phyloP scores from a whole-genome alignment of 64 coral and sea anemone species.

The Anthopleura sola region DNA sequence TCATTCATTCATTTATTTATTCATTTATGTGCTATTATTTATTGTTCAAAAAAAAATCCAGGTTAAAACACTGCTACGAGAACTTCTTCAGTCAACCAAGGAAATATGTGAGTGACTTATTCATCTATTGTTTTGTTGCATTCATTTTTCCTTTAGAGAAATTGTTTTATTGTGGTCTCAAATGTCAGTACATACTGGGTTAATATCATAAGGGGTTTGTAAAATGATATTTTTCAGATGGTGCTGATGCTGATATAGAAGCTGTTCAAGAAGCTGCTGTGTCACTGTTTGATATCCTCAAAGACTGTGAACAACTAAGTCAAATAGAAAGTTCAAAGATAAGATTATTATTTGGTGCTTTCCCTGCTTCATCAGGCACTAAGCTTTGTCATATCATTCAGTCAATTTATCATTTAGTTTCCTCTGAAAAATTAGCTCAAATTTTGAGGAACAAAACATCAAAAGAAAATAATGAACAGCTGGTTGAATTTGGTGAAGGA shows the following conservation, averaged over 20 bases:
- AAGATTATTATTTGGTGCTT: constrained; percentile 67
- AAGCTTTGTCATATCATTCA: constrained; percentile 75
- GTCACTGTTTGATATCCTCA: constrained; percentile 77
- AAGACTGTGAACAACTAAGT: constrained; percentile 48
- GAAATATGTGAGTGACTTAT: constrained; percentile 40
- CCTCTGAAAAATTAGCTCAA: constrained; percentile 54
- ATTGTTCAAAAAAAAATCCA: not conserved
- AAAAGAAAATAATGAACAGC: constrained; percentile 14
- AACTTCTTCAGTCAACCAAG: constrained; percentile 39
- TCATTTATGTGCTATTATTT: not conserved
- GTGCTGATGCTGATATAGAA: constrained; percentile 67
- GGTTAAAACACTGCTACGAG: constrained; percentile 38
- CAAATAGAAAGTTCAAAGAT: constrained; percentile 53
- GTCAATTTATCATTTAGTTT: constrained; percentile 45
- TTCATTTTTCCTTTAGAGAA: too few species aligned
- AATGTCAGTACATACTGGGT: too few species aligned
- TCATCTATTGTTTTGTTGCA: not conserved
- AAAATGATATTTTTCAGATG: constrained; percentile 49
- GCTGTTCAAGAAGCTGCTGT: constrained; percentile 71
- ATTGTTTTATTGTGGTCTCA: too few species aligned
- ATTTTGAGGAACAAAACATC: constrained; percentile 42
- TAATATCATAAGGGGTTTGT: not conserved
- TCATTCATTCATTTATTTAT: not conserved
- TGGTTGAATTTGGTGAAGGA: constrained; percentile 71
- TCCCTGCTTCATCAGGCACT: constrained; percentile 74